Base-by-base conservation (phyloP, 2,888 invertebrate species). In the Tiliacea citrago region DNA sequence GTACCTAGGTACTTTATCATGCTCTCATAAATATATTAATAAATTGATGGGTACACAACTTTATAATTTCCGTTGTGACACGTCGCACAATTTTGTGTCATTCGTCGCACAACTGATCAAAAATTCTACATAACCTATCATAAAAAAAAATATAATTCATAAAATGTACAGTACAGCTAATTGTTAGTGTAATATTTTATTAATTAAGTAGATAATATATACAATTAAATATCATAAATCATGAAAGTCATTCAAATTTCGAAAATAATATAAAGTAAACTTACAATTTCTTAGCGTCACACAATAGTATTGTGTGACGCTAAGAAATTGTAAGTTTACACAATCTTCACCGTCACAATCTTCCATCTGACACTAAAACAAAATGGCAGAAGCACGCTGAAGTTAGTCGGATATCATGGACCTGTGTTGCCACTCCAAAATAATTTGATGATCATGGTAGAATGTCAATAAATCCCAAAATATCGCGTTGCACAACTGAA, bases 61-160 rank as follows among this genome's bases (percentile, higher is more conserved):
- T 49, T 49, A 49, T 18, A 18, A 49, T 49, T 49, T 49, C 49
- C 49, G 49, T 49, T 49, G 49, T 49, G 49, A 49, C 49, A 60
- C 60, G 39, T 60, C 60, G 60, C 42, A 62, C 61, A 62, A 62
- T 62, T 62, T 62, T 9, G 61, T 62, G 42, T 42, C 61, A 60
- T 62, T 62, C 61, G 61, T 62, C n/a, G 42, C 61, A 62, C 61
- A 62, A 62, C 61, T 8, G 61, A 42, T 62, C 61, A 62, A 62
- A 62, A 62, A 62, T 42, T 62, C 61, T 62, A 62, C 61, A 42
- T 42, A 62, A 42, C 24, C 61, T 16, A 24, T 16, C 42, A 42
- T n/a, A 62, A 62, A 62, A 62, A 39, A 62, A 58, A 62, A n/a
- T 16, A 2, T 42, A 62, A 62, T 62, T 62, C 42, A 62, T 62